Conservation (phyloP, 92 coral and sea anemone genomes). For the Zoanthus solanderi region DNA sequence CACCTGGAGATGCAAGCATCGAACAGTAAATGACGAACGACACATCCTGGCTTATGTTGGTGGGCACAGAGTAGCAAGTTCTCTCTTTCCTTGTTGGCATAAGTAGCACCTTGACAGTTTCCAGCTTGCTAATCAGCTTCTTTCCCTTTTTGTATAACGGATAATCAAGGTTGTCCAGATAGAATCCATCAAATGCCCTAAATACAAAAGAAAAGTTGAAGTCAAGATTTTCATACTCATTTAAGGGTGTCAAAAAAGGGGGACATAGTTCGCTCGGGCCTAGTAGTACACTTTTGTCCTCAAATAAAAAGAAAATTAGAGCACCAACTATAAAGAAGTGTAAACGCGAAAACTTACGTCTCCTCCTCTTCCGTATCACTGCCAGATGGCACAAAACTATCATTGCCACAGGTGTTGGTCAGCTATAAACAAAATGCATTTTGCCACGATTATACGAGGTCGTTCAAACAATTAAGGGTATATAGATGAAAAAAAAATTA, state of each 20-base stretch:
- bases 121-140: conserved; percentile 4
- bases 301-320: background rate
- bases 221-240: conserved; percentile 15
- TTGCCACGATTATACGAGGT: background rate
- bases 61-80: conserved; percentile 36
- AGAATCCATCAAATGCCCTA: conserved; percentile 6
- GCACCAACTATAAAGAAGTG: background rate
- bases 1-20: conserved; percentile 15
- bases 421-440: conserved; percentile 32
- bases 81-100: conserved; percentile 22
- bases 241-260: conserved; percentile 16
- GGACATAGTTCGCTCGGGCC: conserved; percentile 16
- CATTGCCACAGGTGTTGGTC: background rate
- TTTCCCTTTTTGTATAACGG: conserved; percentile 16
- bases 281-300: conserved; percentile 13
- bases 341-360: conserved; percentile 20
- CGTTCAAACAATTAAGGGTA: background rate
- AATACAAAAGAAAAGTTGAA: conserved; percentile 16
- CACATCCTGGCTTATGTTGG: conserved; percentile 36
- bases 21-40: conserved; percentile 26
- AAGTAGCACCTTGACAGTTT: conserved; percentile 23
- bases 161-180: conserved; percentile 1
- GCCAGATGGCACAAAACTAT: conserved; percentile 18
- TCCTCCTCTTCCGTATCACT: conserved; percentile 25
- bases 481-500: background rate